Base-by-base conservation (phyloP, 1,140 invertebrate genomes). In the Physella acuta region DNA sequence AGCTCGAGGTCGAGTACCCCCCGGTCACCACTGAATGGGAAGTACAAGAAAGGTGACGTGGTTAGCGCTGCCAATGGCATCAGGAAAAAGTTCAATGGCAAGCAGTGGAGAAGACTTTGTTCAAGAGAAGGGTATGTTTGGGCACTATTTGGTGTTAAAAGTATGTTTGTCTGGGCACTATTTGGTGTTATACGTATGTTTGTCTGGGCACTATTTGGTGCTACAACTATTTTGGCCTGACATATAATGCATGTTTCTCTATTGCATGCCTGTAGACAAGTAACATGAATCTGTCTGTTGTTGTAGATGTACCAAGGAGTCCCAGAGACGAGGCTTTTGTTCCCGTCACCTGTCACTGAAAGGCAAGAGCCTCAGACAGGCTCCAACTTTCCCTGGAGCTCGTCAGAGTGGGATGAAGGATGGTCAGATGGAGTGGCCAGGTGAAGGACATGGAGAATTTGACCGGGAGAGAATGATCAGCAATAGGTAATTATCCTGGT, bases 61-160 rank as follows among this genome's bases (percentile, higher is more conserved):
- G 95, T 99, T 37, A 91, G 93, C 34, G 97, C 94, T 58, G 93
- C 95, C 56, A 97, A 94, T 81, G 97, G 97, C 73, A 95, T 99
- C 75, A 87, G 95, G 3, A 99, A 99, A 87, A 99, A 99, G 87
- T 99, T 97, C 85, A 99, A 99, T 88, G 97, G 97, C 4, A 99
- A 99, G 87, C 97, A 99, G 83, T 99, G 97, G 97, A 89, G 97
- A 73, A 88, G 97, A 78, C 88, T 99, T 51, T 98, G 95, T 85
- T 95, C 94, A 70, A 94, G 93, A 84, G 92, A 95, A 81, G 92
- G 92, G 66, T 68, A 49, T 58, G n/a, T n/a, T n/a, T n/a, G n/a
- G n/a, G n/a, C n/a, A n/a, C n/a, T n/a, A n/a, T n/a, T n/a, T n/a
- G n/a, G n/a, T n/a, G n/a, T n/a, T n/a, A n/a, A n/a, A n/a, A n/a